These are phyloP conservation scores for Danio jaintianensis DNA, from an alignment of 2,797 vertebrate genomes.

Conservation along the genomic window DNA sequence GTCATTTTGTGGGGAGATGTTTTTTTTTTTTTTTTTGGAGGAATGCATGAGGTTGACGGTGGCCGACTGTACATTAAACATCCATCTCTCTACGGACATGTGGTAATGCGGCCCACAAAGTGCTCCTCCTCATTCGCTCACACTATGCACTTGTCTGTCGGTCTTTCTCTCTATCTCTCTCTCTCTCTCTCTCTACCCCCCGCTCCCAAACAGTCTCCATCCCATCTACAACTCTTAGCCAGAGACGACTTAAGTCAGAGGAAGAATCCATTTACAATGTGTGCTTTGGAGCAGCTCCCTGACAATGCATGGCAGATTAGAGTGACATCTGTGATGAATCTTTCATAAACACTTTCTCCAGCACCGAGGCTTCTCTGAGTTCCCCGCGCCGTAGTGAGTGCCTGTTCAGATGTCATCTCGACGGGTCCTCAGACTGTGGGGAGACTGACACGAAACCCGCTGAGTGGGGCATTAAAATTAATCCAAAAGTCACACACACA, in stretches of 20 bases:
- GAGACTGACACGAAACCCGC: conserved; percentile 88
- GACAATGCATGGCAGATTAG: conserved; percentile 99
- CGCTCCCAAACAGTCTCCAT: conserved; percentile 57
- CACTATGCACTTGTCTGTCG: conserved; percentile 82
- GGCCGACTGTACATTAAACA: conserved; percentile 91
- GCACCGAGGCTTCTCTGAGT: conserved; percentile 69
- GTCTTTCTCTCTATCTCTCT: conserved; percentile 52
- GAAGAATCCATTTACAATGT: conserved; percentile 98
- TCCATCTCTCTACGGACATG: conserved; percentile 86
- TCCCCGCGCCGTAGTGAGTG: conserved; percentile 86
- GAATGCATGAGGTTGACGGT: conserved; percentile 84
- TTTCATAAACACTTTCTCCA: conserved; percentile 92
- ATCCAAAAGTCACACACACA: conserved; percentile 84
- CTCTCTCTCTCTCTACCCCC: conserved; percentile 6
- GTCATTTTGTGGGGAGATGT: background rate
- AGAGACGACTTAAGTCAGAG: conserved; percentile 94
- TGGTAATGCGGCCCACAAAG: conserved; percentile 89
- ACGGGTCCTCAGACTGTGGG: conserved; percentile 77
- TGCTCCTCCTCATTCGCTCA: conserved; percentile 90
- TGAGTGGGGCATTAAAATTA: conserved; percentile 95
- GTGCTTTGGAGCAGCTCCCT: conserved; percentile 94
- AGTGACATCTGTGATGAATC: conserved; percentile 98
- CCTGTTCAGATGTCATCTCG: conserved; percentile 91
- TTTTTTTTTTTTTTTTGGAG: background rate
- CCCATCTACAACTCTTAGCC: conserved; percentile 72